Evolutionary conservation across 2,797 vertebrate species (phyloP), one percentile per base, ranked within the genome.

Genomic region (Channa striata): DNA sequence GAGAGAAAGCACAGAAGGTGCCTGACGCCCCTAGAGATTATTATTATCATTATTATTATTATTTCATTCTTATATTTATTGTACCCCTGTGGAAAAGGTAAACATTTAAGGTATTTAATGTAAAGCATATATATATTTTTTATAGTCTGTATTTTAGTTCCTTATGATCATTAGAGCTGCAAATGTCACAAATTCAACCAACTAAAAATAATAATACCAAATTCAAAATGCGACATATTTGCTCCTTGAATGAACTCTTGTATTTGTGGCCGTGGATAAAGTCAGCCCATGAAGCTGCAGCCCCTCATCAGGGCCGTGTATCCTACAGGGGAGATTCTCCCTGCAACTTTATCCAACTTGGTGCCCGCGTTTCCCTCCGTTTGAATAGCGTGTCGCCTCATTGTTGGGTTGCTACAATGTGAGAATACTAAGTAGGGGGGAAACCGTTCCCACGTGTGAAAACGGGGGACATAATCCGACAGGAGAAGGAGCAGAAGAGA

Each of bases 401-500:
- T 93, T 93, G 90, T 93, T 91, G 84, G 84, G 72, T 77, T 72
- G 82, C 82, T 85, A 91, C 91, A 91, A 84, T 86, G 87, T 77
- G 89, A 91, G 90, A 91, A 93, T 92, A 88, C 86, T 87, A 93
- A 93, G 75, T 74, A 90, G 88, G 88, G 72, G 78, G 69, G 78
- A 91, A 91, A 88, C 90, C 81, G 82, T 92, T 93, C 92, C 89
- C 92, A 91, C 86, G 91, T 92, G 91, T 91, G 82, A 77, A 90
- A 86, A 78, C 59, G 70, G 77, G 74, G 75, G 62, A 59, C 82
- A 88, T 81, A 91, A 89, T 87, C 81, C 76, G 80, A 89, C 67
- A 86, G 67, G 49, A 87, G 84, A 75, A 86, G 74, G 73, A 89
- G 74, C 62, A 78, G 49, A 64, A 12, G 56, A 80, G 73, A 81